Conservation (phyloP, 92 coral and sea anemone genomes). For the Phenganax subtilis region DNA sequence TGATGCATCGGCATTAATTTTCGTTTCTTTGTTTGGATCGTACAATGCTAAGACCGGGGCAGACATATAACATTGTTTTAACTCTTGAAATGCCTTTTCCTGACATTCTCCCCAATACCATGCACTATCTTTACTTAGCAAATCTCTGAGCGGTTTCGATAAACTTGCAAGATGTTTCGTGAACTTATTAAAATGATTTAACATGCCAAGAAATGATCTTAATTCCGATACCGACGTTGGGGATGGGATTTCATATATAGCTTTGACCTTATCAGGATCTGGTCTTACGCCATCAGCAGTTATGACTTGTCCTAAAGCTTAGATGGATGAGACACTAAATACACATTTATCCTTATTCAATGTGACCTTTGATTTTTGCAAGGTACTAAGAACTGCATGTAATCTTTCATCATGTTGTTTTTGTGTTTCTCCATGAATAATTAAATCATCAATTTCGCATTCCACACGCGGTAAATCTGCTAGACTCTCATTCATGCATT, state of each 20-base stretch:
- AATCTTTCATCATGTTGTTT: too few relatives aligned
- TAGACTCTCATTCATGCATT: constrained; percentile 45
- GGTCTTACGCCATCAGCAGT: too few relatives aligned
- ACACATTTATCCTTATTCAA: neutral
- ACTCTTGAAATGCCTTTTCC: constrained; percentile 12
- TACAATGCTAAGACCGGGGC: constrained; percentile 25
- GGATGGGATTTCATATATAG: constrained; percentile 31
- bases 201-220: constrained; percentile 12
- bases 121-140: constrained; percentile 22
- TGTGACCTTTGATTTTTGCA: too few relatives aligned
- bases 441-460: neutral
- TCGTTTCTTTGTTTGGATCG: constrained; percentile 20
- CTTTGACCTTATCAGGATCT: constrained; percentile 21
- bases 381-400: too few relatives aligned
- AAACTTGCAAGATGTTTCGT: constrained; percentile 40
- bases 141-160: constrained; percentile 45
- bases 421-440: too few relatives aligned
- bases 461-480: constrained; percentile 48
- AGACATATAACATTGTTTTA: constrained; percentile 24
- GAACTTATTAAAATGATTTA: constrained; percentile 39
- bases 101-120: constrained; percentile 40
- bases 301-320: too few relatives aligned
- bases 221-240: neutral
- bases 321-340: neutral
- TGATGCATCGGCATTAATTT: constrained; percentile 35